A percentile compares a stretch with the other conserved stretches of the same genome.
These are phyloP conservation scores for Centropus bengalensis DNA, from an alignment of 2,113 vertebrate species.

Conservation along the genomic window DNA sequence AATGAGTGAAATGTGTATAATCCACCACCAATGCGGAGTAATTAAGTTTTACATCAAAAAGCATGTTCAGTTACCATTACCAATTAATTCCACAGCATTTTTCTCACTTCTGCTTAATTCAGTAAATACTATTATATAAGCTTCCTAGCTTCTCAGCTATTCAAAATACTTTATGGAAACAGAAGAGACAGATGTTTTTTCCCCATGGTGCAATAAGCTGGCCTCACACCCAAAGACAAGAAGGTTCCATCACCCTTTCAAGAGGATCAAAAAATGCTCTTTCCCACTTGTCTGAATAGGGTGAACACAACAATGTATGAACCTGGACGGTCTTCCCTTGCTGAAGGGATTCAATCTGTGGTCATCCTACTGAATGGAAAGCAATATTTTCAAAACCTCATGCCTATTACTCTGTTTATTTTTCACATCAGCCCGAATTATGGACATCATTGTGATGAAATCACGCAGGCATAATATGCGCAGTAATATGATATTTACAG, in stretches of 20 bases:
- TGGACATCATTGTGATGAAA: background rate
- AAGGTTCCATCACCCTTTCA: background rate
- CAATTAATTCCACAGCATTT: background rate
- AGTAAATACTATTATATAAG: background rate
- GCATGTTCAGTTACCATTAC: background rate
- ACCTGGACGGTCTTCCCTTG: fast-evolving
- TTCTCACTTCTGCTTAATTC: background rate
- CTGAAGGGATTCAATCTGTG: background rate
- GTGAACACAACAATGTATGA: fast-evolving
- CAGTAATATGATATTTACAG: background rate
- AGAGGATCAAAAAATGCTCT: background rate
- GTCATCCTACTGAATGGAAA: background rate
- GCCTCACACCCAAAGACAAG: background rate
- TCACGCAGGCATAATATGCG: background rate
- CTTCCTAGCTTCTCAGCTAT: background rate
- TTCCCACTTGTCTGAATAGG: background rate
- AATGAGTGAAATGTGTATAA: background rate
- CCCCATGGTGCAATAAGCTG: background rate
- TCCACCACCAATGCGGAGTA: background rate
- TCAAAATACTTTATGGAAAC: background rate
- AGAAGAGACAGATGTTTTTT: background rate
- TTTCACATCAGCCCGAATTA: background rate
- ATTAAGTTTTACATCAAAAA: background rate
- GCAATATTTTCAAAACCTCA: background rate
- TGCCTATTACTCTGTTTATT: background rate